Evolutionary conservation across 30 jellyfish, hydroid and myxozoan genomes (phyloP).

Genomic region (Sanderia malayensis): DNA sequence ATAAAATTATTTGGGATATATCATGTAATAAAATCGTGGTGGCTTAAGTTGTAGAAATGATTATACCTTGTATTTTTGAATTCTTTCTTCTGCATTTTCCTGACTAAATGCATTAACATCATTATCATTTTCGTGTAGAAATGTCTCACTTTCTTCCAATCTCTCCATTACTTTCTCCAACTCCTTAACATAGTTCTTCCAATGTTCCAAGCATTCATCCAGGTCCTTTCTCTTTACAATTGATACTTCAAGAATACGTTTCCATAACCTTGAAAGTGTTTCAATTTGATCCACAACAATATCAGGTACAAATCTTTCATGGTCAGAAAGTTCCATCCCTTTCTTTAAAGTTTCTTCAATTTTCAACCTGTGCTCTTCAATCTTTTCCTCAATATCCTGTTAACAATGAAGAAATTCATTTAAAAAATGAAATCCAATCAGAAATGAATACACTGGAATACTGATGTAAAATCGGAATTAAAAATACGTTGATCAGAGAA

Average conservation of each 20-base stretch:
- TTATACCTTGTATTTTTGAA: slow-evolving; percentile 66
- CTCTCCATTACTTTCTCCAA: slow-evolving; percentile 53
- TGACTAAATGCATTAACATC: slow-evolving; percentile 29
- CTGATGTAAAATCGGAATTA: no score
- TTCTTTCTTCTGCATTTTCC: slow-evolving; percentile 56
- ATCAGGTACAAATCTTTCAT: slow-evolving; percentile 46
- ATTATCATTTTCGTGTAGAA: slow-evolving; percentile 27
- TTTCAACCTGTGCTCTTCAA: slow-evolving; percentile 29
- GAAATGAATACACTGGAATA: no score
- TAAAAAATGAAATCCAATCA: no score
- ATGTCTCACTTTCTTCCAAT: slow-evolving; percentile 58
- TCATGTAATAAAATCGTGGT: no score
- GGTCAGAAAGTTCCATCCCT: slow-evolving; percentile 29
- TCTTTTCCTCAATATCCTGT: slow-evolving; percentile 49
- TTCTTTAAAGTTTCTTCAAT: slow-evolving; percentile 38
- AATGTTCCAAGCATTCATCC: slow-evolving; percentile 40
- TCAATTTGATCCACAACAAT: slow-evolving; percentile 51
- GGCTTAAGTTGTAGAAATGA: no score
- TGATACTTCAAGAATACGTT: slow-evolving; percentile 9
- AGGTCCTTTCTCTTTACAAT: slow-evolving; percentile 29
- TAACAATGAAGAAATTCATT: no score
- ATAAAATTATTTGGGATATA: no score
- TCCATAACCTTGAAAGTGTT: slow-evolving; percentile 41
- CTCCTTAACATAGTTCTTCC: slow-evolving; percentile 50
- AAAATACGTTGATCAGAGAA: no score